Percentiles rank a stretch among this genome's conserved stretches.
Conservation (phyloP, 2,113 vertebrate genomes). For the Epinephelus fuscoguttatus region DNA sequence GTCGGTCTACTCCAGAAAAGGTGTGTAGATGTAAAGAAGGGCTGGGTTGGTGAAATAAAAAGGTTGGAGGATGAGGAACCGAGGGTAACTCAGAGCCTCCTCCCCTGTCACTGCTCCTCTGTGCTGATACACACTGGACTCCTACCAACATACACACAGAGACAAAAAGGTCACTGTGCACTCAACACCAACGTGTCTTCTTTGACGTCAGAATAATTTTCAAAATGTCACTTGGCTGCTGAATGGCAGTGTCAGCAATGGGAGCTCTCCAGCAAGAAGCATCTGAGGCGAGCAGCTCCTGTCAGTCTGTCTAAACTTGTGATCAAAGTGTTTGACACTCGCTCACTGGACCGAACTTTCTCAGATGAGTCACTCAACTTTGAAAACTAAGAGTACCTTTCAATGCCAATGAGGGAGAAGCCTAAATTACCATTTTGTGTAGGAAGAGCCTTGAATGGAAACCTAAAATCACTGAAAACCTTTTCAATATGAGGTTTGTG, state of each 20-base stretch:
- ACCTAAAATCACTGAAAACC: constrained; percentile 38
- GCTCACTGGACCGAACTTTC: constrained; percentile 8
- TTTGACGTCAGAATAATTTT: constrained; percentile 70
- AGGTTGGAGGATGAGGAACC: constrained; percentile 46
- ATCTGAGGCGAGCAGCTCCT: constrained; percentile 38
- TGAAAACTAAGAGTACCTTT: constrained; percentile 41
- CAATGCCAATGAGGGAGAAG: constrained; percentile 11
- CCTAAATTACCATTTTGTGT: constrained; percentile 3
- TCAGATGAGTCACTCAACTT: constrained; percentile 37
- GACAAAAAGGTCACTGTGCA: constrained; percentile 71
- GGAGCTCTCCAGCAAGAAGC: constrained; percentile 36
- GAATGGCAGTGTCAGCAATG: constrained; percentile 58
- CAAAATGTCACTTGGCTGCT: constrained; percentile 74
- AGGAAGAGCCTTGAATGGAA: constrained; percentile 32
- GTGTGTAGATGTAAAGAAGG: constrained; percentile 46
- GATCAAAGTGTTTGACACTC: constrained; percentile 12
- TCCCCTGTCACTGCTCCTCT: constrained; percentile 32
- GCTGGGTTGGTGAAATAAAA: constrained; percentile 35
- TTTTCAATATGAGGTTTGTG: constrained; percentile 40
- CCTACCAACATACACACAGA: constrained; percentile 64
- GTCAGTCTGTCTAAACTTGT: constrained; percentile 25
- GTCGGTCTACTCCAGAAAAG: constrained; percentile 31
- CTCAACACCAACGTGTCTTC: constrained; percentile 22
- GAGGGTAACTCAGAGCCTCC: constrained; percentile 15
- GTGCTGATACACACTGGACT: constrained; percentile 65